Base-by-base conservation (phyloP, 2,888 invertebrate genomes). In the Desoria tigrina region DNA sequence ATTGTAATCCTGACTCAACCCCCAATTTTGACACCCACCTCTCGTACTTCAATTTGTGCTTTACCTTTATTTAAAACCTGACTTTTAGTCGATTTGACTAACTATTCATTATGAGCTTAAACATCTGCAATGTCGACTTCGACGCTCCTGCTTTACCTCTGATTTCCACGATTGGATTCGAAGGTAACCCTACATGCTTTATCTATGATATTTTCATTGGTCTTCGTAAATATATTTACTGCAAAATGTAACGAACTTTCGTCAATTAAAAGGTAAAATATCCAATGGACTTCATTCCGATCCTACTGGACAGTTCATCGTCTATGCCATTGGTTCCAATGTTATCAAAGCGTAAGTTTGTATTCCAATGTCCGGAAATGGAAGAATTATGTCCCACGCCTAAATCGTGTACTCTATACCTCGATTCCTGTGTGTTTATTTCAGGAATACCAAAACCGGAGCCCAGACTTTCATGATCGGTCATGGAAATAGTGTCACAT, bases 401-500 rank as follows among this genome's bases (percentile, higher is more conserved):
- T 39, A 45, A 45, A 45, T 45, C 45, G 9, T 45, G n/a, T 9
- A 9, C 39, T 16, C 9, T 39, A 39, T 39, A 16, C 39, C 39
- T 39, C 39, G n/a, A n/a, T n/a, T n/a, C n/a, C n/a, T n/a, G n/a
- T n/a, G 11, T 32, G 32, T 7, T 32, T 32, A 32, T 32, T 32
- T 32, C 32, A 57, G 57, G 42, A 37, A 87, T 66, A 86, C 88
- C 82, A 82, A 82, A 58, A 85, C 86, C 0, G 88, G 88, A 77
- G 84, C 86, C 76, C 92, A 92, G 82, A 80, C 81, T 63, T 92
- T 92, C 79, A 83, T 93, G 27, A 85, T 86, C 24, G 92, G 92
- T 0, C 93, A 93, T 77, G 87, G 88, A 0, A 90, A 92, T 79
- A 85, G 86, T 28, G 87, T 93, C 55, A 88, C 90, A 0, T 85